Base-by-base conservation (phyloP, 2,888 invertebrate genomes). In the Creontiades dilutus region DNA sequence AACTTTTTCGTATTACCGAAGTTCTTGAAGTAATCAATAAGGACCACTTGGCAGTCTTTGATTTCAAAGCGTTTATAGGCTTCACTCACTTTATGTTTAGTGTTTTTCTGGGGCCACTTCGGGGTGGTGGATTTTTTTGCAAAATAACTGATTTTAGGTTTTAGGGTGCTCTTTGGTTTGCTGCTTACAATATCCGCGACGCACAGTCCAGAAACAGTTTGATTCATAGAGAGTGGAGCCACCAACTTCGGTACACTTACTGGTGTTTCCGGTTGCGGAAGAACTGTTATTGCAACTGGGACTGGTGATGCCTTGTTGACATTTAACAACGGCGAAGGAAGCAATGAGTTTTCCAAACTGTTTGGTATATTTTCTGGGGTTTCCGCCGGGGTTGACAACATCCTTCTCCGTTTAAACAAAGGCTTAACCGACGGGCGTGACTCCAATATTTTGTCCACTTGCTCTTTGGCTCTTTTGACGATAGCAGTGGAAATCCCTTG, bases 361-460 rank as follows among this genome's bases (percentile, higher is more conserved):
- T 37, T 37, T 37, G 2, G 37, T 37, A 2, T 7, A 37, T 4
- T 37, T 37, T 68, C 68, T 23, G 68, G 23, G 5, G 19, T 68
- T 27, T 68, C 23, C 5, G 27, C 23, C 5, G 23, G 23, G 12
- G 4, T 23, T 11, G 23, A 68, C 27, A 13, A 12, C 23, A 68
- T 2, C 27, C 68, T 23, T 68, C 68, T 23, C 23, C 68, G 68
- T 23, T 68, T 68, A 19, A 68, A 23, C 9, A 68, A 23, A 12
- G 78, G 78, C 47, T 80, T 80, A 4, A 80, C 78, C 0, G 16
- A 16, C 7, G 78, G 78, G 11, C 78, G 78, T n/a, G 37, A 37
- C 28, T 27, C 19, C 46, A 80, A 11, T 4, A 80, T 46, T 4
- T 19, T 12, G 1, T 80, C 78, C 37, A 80, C 37, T 47, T 80